A percentile compares a stretch with the other conserved stretches of the same genome.
phyloP scores from a whole-genome alignment of 2,113 vertebrate genomes.

The Saiga tatarica region DNA sequence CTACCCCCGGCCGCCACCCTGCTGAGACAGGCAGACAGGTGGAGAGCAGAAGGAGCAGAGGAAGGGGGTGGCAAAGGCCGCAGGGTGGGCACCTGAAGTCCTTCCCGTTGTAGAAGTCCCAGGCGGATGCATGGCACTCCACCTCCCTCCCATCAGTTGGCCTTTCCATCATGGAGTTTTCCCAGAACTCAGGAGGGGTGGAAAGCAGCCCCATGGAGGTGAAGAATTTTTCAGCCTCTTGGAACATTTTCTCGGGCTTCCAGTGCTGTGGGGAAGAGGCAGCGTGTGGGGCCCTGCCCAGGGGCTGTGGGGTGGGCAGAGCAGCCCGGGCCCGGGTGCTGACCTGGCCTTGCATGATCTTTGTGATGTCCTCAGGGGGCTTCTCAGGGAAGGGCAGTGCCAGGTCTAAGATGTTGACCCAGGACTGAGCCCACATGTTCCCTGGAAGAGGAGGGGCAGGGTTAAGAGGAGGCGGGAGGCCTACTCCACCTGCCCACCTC shows the following conservation, averaged over 20 bases:
- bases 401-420: slow-evolving; percentile 92
- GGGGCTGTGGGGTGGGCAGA: background rate
- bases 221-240: slow-evolving; percentile 90
- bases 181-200: slow-evolving; percentile 85
- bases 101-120: slow-evolving; percentile 85
- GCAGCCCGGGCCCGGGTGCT: background rate
- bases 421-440: slow-evolving; percentile 98
- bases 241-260: slow-evolving; percentile 89
- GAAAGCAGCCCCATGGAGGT: slow-evolving; percentile 87
- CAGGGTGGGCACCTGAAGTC: slow-evolving; percentile 81
- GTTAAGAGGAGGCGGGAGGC: background rate
- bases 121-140: slow-evolving; percentile 83
- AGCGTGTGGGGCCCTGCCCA: background rate
- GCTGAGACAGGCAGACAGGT: background rate
- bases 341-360: slow-evolving; percentile 91
- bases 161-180: slow-evolving; percentile 82
- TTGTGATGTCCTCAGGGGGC: slow-evolving; percentile 91
- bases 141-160: slow-evolving; percentile 74
- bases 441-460: slow-evolving; percentile 77
- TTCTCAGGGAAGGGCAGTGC: slow-evolving; percentile 88
- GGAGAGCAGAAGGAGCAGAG: background rate
- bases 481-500: background rate
- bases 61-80: too few relatives aligned
- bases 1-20: background rate
- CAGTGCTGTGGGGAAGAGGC: slow-evolving; percentile 83